These are phyloP conservation scores for Tribolium castaneum DNA, from an alignment of 1,140 invertebrate genomes.

Conservation along the genomic window DNA sequence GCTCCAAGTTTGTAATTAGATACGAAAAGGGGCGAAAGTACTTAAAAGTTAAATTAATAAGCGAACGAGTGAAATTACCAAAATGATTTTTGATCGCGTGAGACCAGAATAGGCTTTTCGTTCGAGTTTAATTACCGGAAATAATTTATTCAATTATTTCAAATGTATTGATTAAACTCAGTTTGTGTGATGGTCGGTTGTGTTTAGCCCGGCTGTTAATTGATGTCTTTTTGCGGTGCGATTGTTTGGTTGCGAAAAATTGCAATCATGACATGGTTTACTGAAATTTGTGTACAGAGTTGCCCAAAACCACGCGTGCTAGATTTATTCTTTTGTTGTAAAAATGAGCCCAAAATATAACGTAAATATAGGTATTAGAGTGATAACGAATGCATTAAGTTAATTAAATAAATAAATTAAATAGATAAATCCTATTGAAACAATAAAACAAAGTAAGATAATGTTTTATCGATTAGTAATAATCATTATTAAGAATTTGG, in stretches of 20 bases:
- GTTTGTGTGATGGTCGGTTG: background rate
- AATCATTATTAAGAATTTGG: too few relatives aligned
- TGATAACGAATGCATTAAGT: too few relatives aligned
- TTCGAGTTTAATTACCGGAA: conserved; percentile 23
- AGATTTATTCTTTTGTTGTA: too few relatives aligned
- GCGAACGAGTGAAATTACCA: conserved; percentile 19
- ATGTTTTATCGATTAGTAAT: too few relatives aligned
- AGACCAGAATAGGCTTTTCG: conserved; percentile 31
- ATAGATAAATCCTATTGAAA: too few relatives aligned
- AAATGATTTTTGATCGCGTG: conserved; percentile 30
- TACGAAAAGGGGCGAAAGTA: conserved; percentile 1
- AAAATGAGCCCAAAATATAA: too few relatives aligned
- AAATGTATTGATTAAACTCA: conserved; percentile 34
- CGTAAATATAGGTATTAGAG: too few relatives aligned
- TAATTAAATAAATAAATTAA: too few relatives aligned
- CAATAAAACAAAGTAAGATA: too few relatives aligned
- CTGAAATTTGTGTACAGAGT: too few relatives aligned
- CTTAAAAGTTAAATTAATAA: conserved; percentile 31
- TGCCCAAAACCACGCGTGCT: too few relatives aligned
- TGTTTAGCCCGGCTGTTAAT: conserved; percentile 2
- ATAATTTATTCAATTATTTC: conserved; percentile 36
- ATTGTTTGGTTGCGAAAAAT: background rate
- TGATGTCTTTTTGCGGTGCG: conserved; percentile 1
- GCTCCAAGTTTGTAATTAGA: background rate
- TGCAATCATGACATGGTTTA: background rate